Conservation (phyloP, 2,113 vertebrate genomes). For the Triplophysa tibetana region DNA sequence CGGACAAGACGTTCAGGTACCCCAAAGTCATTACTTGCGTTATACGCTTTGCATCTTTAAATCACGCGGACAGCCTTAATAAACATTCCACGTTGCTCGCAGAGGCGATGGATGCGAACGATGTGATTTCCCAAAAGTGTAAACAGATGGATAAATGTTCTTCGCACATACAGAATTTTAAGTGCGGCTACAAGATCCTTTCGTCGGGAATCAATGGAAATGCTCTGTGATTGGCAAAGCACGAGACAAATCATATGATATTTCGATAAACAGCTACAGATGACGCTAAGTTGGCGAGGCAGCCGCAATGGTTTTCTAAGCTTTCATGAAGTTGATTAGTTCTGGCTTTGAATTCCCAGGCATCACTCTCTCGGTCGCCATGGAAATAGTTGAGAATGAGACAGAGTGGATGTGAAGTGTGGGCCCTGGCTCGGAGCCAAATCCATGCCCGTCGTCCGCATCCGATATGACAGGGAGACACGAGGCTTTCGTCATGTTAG, state of each 20-base stretch:
- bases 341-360: slow-evolving; percentile 61
- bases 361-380: slow-evolving; percentile 51
- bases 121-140: slow-evolving; percentile 57
- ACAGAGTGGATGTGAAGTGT: slow-evolving; percentile 72
- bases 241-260: background rate
- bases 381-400: slow-evolving; percentile 59
- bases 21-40: slow-evolving; percentile 34
- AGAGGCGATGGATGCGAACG: slow-evolving; percentile 14
- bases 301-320: slow-evolving; percentile 45
- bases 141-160: slow-evolving; percentile 57
- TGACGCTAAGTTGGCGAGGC: background rate
- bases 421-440: slow-evolving; percentile 71
- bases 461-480: slow-evolving; percentile 69
- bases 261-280: background rate
- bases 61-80: slow-evolving; percentile 34
- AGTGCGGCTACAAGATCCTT: background rate
- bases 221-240: background rate
- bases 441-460: slow-evolving; percentile 66
- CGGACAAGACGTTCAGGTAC: slow-evolving; percentile 26
- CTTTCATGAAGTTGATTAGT: slow-evolving; percentile 66
- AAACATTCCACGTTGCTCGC: slow-evolving; percentile 22
- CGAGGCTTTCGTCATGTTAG: slow-evolving; percentile 63
- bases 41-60: slow-evolving; percentile 26
- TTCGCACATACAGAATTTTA: background rate
- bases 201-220: background rate